Conservation (phyloP, 2,888 invertebrate species). For the Ophion slaviceki region DNA sequence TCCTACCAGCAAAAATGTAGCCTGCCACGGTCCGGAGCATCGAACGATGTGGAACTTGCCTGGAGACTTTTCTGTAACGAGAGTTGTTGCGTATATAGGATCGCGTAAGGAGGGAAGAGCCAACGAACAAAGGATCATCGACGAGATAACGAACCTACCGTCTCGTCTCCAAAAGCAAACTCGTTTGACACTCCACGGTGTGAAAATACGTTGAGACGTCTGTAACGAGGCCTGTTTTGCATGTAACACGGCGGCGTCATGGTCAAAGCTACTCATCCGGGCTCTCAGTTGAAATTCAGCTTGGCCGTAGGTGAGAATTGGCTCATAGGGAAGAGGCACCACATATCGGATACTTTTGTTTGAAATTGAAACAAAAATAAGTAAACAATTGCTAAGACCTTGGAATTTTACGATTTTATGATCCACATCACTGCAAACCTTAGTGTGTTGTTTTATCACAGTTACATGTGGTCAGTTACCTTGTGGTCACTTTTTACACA, state of each 20-base stretch:
- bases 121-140: conserved; percentile 77
- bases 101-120: conserved; percentile 59
- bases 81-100: neutral
- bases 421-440: too few species aligned
- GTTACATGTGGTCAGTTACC: too few species aligned
- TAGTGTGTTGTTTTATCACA: too few species aligned
- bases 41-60: conserved; percentile 11
- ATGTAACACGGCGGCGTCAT: neutral
- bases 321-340: too few species aligned
- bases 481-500: too few species aligned
- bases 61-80: conserved; percentile 38
- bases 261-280: neutral
- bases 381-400: too few species aligned
- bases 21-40: neutral
- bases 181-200: conserved; percentile 60
- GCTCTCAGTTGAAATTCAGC: neutral
- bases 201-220: conserved; percentile 56
- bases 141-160: conserved; percentile 79
- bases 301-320: neutral
- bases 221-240: neutral
- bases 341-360: too few species aligned
- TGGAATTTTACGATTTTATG: too few species aligned
- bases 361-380: too few species aligned
- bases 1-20: neutral
- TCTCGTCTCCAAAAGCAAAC: conserved; percentile 44